phyloP scores from a whole-genome alignment of 2,888 invertebrate genomes.

The Odontothrips loti region DNA sequence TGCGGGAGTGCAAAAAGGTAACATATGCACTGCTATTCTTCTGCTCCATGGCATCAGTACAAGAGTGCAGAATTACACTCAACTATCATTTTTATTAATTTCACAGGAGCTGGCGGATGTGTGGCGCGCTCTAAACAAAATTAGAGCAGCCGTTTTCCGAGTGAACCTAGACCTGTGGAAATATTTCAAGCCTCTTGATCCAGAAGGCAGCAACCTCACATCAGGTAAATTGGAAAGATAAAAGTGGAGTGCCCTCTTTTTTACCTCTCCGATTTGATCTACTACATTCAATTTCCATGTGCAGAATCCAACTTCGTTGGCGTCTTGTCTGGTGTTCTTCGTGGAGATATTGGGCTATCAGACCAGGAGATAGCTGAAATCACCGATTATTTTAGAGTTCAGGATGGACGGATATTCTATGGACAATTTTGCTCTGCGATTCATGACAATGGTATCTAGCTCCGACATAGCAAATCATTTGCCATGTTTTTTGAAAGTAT shows the following conservation, averaged over 20 bases:
- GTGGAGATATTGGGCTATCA: constrained; percentile 62
- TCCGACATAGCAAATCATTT: too few species aligned
- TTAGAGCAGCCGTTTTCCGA: constrained; percentile 68
- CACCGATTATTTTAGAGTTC: constrained; percentile 72
- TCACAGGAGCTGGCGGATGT: constrained; percentile 56
- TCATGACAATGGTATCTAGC: constrained; percentile 59
- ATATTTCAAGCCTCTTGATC: constrained; percentile 65
- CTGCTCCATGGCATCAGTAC: background rate
- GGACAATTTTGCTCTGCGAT: constrained; percentile 70
- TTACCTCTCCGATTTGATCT: constrained; percentile 30
- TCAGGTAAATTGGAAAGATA: constrained; percentile 56
- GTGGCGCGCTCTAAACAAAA: constrained; percentile 77
- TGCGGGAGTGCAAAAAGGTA: background rate
- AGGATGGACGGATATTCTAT: constrained; percentile 72
- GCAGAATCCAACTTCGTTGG: constrained; percentile 70
- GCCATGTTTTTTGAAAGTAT: background rate
- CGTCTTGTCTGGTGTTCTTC: constrained; percentile 63
- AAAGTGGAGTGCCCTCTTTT: constrained; percentile 22
- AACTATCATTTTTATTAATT: background rate
- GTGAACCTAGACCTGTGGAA: constrained; percentile 67
- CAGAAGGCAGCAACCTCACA: constrained; percentile 61
- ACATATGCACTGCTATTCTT: background rate
- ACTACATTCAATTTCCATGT: constrained; percentile 27
- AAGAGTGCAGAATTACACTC: too few species aligned
- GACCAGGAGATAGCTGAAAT: constrained; percentile 68